These are phyloP conservation scores for Montipora foliosa DNA, from an alignment of 64 coral and sea anemone genomes.

Conservation along the genomic window DNA sequence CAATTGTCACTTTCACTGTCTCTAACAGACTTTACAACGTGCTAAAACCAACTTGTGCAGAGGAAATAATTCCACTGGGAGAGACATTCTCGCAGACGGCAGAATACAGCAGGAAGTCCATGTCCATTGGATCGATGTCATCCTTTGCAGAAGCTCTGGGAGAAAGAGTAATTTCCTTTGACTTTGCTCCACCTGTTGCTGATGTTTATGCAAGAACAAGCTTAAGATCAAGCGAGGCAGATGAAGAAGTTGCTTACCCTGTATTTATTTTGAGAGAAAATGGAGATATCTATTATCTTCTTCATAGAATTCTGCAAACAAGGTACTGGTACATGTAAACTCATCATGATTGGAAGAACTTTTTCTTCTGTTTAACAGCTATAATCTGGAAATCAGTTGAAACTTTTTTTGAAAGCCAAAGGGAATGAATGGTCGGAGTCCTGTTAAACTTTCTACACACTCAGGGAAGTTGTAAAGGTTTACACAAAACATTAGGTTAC, in stretches of 20 bases:
- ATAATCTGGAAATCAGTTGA: too few species aligned
- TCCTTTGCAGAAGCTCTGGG: slow-evolving; percentile 93
- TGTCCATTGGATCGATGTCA: slow-evolving; percentile 74
- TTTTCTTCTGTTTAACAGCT: too few species aligned
- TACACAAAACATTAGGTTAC: too few species aligned
- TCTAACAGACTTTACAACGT: slow-evolving; percentile 84
- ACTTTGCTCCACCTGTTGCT: slow-evolving; percentile 84
- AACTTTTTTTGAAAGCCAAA: too few species aligned
- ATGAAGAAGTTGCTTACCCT: slow-evolving; percentile 70
- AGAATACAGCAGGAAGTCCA: slow-evolving; percentile 74
- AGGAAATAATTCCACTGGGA: slow-evolving; percentile 73
- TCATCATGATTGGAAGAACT: background rate
- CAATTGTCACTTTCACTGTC: background rate
- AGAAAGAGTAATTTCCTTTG: slow-evolving; percentile 87
- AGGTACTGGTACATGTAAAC: background rate
- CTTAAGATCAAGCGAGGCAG: background rate
- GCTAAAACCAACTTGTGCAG: slow-evolving; percentile 78
- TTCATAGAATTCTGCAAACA: slow-evolving; percentile 11
- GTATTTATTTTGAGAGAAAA: slow-evolving; percentile 94
- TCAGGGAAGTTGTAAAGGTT: too few species aligned
- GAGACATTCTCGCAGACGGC: slow-evolving; percentile 72
- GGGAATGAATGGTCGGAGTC: too few species aligned
- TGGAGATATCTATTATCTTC: slow-evolving; percentile 94
- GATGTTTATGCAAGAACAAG: background rate
- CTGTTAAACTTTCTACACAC: too few species aligned